Evolutionary conservation across 2,113 vertebrate species (phyloP).

Genomic region (Jacana jacana): DNA sequence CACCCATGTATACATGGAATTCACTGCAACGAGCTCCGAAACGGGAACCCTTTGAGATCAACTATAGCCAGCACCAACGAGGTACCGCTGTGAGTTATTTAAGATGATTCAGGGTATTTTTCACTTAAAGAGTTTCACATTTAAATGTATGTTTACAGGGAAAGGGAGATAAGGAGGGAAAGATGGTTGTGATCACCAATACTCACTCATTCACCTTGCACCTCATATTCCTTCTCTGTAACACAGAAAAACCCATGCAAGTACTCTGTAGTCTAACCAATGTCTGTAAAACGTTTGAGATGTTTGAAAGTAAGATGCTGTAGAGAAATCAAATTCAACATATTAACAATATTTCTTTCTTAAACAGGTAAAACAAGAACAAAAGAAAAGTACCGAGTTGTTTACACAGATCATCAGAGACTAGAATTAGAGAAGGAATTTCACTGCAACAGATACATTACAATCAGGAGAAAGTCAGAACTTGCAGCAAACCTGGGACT

Average conservation of each 20-base stretch:
- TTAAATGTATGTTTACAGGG: not conserved
- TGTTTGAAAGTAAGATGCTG: not conserved
- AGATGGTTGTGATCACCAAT: not conserved
- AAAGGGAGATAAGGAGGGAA: not conserved
- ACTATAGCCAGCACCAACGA: not conserved
- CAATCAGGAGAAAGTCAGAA: slow-evolving; percentile 91
- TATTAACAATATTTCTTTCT: slow-evolving; percentile 31
- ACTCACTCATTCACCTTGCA: not conserved
- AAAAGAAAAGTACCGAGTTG: slow-evolving; percentile 95
- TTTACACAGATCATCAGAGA: slow-evolving; percentile 94
- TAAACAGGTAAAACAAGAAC: slow-evolving; percentile 93
- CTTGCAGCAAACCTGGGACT: slow-evolving; percentile 90
- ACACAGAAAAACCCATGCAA: not conserved
- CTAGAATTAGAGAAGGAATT: slow-evolving; percentile 97
- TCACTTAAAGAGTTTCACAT: not conserved
- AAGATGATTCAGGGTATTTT: not conserved
- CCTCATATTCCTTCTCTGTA: not conserved
- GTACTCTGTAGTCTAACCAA: not conserved
- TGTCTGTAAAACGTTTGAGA: not conserved
- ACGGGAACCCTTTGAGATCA: not conserved
- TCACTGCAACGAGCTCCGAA: not conserved
- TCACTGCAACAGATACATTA: slow-evolving; percentile 95
- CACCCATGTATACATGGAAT: not conserved
- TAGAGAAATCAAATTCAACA: not conserved
- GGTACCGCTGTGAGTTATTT: not conserved